Conservation (phyloP, 2,797 vertebrate genomes). For the Menidia menidia region DNA sequence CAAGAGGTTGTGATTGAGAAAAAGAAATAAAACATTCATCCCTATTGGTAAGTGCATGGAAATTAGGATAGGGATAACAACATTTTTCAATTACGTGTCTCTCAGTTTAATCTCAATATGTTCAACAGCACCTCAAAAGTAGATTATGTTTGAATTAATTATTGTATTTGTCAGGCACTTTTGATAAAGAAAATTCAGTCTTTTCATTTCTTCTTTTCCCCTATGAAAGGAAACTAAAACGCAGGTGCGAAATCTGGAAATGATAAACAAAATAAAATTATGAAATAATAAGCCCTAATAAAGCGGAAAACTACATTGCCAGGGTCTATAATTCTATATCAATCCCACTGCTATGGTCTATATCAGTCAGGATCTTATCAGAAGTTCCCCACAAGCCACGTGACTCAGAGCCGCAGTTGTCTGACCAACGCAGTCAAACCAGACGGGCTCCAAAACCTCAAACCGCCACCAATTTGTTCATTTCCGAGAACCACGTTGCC, state of each 20-base stretch:
- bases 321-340: not conserved
- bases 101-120: not conserved
- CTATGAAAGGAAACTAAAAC: not conserved
- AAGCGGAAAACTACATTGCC: not conserved
- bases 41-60: not conserved
- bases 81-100: not conserved
- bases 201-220: not conserved
- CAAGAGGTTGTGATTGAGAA: not conserved
- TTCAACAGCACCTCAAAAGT: not conserved
- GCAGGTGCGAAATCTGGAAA: not conserved
- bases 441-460: not conserved
- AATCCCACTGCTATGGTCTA: too few species aligned
- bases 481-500: slow-evolving; percentile 14
- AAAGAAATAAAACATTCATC: too few species aligned
- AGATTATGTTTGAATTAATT: too few species aligned
- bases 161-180: too few species aligned
- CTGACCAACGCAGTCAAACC: not conserved
- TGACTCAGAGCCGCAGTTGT: not conserved
- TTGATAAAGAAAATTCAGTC: too few species aligned
- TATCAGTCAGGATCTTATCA: not conserved
- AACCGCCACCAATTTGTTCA: not conserved
- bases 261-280: not conserved
- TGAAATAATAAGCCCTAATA: not conserved
- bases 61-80: not conserved
- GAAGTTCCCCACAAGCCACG: not conserved